Conservation (phyloP, 2,888 invertebrate genomes). For the Spisula subtruncata region DNA sequence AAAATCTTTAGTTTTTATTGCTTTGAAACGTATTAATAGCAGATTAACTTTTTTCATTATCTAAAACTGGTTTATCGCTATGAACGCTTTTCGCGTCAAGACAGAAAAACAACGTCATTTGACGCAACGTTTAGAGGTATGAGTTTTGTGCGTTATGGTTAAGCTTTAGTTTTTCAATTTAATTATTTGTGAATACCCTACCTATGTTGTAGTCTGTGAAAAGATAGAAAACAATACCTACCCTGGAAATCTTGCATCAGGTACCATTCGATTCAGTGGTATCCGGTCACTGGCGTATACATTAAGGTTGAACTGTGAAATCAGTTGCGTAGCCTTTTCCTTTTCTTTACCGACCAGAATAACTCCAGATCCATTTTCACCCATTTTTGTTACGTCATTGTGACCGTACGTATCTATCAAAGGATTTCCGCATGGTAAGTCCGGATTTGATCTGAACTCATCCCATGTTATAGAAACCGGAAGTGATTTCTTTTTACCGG, state of each 20-base stretch:
- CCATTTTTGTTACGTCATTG: conserved; percentile 73
- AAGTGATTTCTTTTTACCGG: background rate
- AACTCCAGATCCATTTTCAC: conserved; percentile 78
- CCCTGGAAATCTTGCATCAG: conserved; percentile 81
- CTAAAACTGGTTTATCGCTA: too few species aligned
- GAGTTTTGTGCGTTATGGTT: too few species aligned
- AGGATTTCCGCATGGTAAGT: conserved; percentile 74
- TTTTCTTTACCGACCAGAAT: conserved; percentile 70
- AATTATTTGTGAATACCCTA: too few species aligned
- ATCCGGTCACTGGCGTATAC: conserved; percentile 79
- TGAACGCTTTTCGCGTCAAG: too few species aligned
- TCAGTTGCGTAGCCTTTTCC: conserved; percentile 49
- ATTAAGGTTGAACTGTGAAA: conserved; percentile 75
- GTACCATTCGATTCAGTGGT: conserved; percentile 80
- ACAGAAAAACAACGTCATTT: too few species aligned
- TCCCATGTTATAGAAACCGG: conserved; percentile 54
- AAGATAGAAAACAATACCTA: conserved; percentile 53
- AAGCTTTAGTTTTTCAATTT: too few species aligned
- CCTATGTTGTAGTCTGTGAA: too few species aligned
- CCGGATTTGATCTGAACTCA: conserved; percentile 70
- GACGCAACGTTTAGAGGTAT: too few species aligned
- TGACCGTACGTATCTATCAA: conserved; percentile 78
- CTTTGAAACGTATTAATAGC: too few species aligned
- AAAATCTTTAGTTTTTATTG: too few species aligned
- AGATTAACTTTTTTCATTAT: too few species aligned